Conservation (phyloP, 2,113 vertebrate genomes). For the Naja naja region DNA sequence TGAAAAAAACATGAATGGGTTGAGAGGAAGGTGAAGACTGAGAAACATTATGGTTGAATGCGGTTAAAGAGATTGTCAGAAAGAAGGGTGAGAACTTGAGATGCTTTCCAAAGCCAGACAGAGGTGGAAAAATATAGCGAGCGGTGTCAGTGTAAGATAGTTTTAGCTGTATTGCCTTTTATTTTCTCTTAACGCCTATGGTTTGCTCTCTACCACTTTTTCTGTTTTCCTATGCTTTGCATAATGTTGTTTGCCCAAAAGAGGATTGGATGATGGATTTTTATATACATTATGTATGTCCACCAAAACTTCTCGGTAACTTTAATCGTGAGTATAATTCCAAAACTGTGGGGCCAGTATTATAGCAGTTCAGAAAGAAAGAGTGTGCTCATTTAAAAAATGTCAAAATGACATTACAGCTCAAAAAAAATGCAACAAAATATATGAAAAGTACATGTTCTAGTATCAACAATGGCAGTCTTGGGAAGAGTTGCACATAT, state of each 20-base stretch:
- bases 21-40: not conserved
- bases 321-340: not conserved
- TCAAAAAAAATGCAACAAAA: not conserved
- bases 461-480: not conserved
- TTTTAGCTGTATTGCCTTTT: not conserved
- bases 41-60: not conserved
- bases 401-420: not conserved
- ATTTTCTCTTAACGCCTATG: not conserved
- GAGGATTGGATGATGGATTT: not conserved
- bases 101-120: not conserved
- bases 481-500: not conserved
- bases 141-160: not conserved
- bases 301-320: not conserved
- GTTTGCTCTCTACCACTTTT: not conserved
- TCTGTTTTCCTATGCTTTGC: not conserved
- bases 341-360: not conserved
- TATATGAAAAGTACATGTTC: not conserved
- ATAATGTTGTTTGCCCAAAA: not conserved
- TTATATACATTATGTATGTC: not conserved
- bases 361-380: not conserved
- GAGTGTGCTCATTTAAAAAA: not conserved
- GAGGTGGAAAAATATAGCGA: not conserved
- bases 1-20: not conserved
- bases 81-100: not conserved
- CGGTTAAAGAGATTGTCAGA: not conserved